Base-by-base conservation (phyloP, 2,888 invertebrate genomes). In the Seira ritae region DNA sequence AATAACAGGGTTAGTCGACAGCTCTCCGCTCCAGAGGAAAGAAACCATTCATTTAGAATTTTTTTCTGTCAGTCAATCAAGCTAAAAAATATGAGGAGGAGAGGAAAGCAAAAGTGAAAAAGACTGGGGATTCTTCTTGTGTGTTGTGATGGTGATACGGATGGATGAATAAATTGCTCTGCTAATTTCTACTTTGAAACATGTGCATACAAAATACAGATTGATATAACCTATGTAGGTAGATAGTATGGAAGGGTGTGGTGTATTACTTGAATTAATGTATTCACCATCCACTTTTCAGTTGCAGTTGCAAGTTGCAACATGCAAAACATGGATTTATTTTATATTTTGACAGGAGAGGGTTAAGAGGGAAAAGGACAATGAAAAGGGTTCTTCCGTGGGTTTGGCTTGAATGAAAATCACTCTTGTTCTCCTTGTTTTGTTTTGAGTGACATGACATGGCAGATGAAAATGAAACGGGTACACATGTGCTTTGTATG, bases 21-120 rank as follows among this genome's bases (percentile, higher is more conserved):
- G 80, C n/a, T n/a, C 69, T 69, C 20, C 17, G 69, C 42, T 69
- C n/a, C 46, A n/a, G n/a, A n/a, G n/a, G n/a, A n/a, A 31, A 37
- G 22, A 73, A 79, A 72, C 80, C 74, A 80, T 73, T 80, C 74
- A 80, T n/a, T n/a, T n/a, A n/a, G n/a, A n/a, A n/a, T n/a, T 80
- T 71, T 79, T 72, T 60, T 60, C 24, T 80, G 80, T 74, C 80
- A 80, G 80, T 80, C 80, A 74, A 74, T 80, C 80, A 80, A 80
- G 66, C 46, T 80, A 65, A 73, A 42, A 50, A 79, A 65, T 50
- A 6, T n/a, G 71, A n/a, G 17, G n/a, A 31, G 67, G 46, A 66
- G 73, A 55, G 69, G 68, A 72, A 62, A 79, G 37, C 55, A 55
- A 80, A 75, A 70, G n/a, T n/a, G n/a, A n/a, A n/a, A n/a, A n/a